phyloP scores from a whole-genome alignment of 2,113 vertebrate genomes.

The Cathartes aura region DNA sequence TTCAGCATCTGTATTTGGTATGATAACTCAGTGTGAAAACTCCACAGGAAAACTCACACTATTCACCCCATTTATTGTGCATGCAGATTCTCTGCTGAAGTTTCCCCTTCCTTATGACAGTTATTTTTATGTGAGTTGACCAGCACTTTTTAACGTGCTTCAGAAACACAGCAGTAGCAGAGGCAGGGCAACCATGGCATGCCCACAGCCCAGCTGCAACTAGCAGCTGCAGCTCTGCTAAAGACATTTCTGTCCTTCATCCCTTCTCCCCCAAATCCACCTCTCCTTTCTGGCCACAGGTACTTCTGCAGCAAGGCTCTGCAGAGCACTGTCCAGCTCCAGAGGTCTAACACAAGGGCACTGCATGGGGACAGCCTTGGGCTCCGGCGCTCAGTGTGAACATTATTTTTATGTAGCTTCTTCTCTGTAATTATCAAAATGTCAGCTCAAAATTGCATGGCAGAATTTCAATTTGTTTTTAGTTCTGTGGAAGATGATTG shows the following conservation, averaged over 20 bases:
- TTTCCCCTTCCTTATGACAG: not conserved
- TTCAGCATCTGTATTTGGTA: not conserved
- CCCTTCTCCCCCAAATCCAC: not conserved
- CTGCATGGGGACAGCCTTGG: not conserved
- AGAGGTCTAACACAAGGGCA: not conserved
- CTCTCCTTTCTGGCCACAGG: rapidly evolving
- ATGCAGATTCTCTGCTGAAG: not conserved
- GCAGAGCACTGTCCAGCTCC: not conserved
- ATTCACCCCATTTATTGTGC: not conserved
- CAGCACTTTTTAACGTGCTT: not conserved
- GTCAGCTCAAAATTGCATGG: not conserved
- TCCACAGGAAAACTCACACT: not conserved
- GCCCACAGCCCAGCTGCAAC: not conserved
- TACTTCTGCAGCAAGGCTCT: not conserved
- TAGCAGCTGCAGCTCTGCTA: not conserved
- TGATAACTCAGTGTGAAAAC: not conserved
- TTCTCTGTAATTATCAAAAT: not conserved
- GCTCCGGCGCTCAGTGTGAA: rapidly evolving
- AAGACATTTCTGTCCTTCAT: not conserved
- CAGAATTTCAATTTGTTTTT: not conserved
- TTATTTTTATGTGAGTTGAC: not conserved
- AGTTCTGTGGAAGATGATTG: not conserved
- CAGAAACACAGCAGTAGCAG: not conserved
- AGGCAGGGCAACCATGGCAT: not conserved
- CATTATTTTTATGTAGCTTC: not conserved